Base-by-base conservation (phyloP, 2,888 invertebrate genomes). In the Andrena chrysosceles region DNA sequence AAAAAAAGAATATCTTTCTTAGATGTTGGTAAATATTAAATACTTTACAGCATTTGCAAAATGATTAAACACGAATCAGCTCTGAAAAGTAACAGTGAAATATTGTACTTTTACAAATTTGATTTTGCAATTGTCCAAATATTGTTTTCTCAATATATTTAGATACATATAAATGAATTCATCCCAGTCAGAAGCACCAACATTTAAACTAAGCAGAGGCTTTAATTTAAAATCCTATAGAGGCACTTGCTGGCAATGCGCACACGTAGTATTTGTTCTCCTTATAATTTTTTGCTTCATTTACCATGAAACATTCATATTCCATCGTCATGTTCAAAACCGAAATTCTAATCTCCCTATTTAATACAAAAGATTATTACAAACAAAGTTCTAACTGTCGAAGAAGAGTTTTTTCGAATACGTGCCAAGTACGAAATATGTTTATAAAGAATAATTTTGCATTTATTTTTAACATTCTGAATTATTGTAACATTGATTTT, bases 231-330 rank as follows among this genome's bases (percentile, higher is more conserved):
- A 73, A 89, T 86, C 86, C 86, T 86, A 81, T 91, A 91, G 90
- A 89, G 85, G 91, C 93, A 93, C 92, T 88, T 84, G 92, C 92
- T 90, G 88, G 91, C 91, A 91, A 91, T 92, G 93, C 92, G 92
- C 93, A 87, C 52, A 75, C 90, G 86, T 69, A 85, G 82, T 87
- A 85, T 89, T 89, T 89, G 52, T 78, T 85, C 76, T 79, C 73
- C 71, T 82, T 83, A 82, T 78, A 54, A 82, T 85, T 59, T 60
- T 74, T 69, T 77, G 75, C 31, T 60, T 60, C 85, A 88, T 84
- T 82, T 71, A 74, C 77, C 87, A 87, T 87, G 35, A 68, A 56
- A 83, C 75, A 67, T 77, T 56, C 63, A 83, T 77, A 73, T 76
- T 35, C 56, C 64, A 52, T 75, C 42, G 79, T 63, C 63, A 60